A percentile compares a stretch with the other conserved stretches of the same genome.
Evolutionary conservation across 1,140 invertebrate species (phyloP).

Genomic region (Pachyrhynchus sulphureomaculatus): DNA sequence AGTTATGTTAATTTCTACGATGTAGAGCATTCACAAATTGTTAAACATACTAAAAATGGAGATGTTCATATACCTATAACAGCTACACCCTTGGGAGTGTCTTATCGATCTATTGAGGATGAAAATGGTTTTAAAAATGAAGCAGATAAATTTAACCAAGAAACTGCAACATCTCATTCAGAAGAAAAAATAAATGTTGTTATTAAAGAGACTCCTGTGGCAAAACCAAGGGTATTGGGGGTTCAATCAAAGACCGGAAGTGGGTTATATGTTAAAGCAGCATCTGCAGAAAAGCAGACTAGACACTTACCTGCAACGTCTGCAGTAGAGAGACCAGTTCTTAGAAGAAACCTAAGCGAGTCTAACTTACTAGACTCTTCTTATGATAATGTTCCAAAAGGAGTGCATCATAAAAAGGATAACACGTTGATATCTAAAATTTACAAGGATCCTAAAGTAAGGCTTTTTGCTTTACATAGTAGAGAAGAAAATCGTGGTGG

Average conservation of each 20-base stretch:
- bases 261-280: conserved; percentile 13
- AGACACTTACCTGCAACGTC: background rate
- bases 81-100: conserved; percentile 4
- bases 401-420: conserved; percentile 32
- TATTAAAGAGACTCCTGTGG: conserved; percentile 3
- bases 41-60: conserved; percentile 22
- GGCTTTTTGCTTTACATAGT: conserved; percentile 35
- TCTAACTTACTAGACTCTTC: conserved; percentile 16
- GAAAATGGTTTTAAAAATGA: background rate
- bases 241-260: conserved; percentile 1
- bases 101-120: conserved; percentile 5
- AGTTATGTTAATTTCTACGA: conserved; percentile 44
- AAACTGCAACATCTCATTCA: background rate
- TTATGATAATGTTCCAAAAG: conserved; percentile 27
- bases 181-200: background rate
- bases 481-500: conserved; percentile 26
- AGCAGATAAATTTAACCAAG: background rate
- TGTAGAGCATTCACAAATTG: conserved; percentile 34
- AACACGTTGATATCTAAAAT: conserved; percentile 42
- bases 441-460: conserved; percentile 38
- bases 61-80: conserved; percentile 27
- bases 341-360: conserved; percentile 11
- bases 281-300: background rate
- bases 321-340: background rate
- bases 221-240: conserved; percentile 4